A percentile compares a stretch with the other conserved stretches of the same genome.
These are phyloP conservation scores for Cyprinodon diabolis DNA, from an alignment of 2,797 vertebrate species.

Conservation along the genomic window DNA sequence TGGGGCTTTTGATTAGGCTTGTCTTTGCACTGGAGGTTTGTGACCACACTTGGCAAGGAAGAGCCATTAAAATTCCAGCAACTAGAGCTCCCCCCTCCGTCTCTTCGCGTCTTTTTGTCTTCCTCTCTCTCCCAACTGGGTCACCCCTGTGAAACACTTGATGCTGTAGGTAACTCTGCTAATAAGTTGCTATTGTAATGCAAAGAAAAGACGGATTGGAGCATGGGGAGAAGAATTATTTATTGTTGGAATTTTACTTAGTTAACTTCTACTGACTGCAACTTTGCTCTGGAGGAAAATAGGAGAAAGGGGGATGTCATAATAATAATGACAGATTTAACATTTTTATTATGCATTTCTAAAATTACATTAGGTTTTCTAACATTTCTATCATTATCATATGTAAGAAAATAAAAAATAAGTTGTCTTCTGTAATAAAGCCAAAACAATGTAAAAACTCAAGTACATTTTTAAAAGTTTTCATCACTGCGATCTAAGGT, in stretches of 20 bases:
- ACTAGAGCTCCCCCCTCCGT: conserved; percentile 53
- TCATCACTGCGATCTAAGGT: not conserved
- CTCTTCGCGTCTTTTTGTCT: conserved; percentile 50
- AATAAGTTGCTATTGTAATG: conserved; percentile 30
- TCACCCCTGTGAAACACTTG: conserved; percentile 44
- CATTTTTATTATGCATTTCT: not conserved
- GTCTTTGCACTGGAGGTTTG: conserved; percentile 55
- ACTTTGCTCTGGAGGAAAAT: not conserved
- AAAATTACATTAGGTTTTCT: too few species aligned
- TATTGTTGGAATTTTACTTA: conserved; percentile 1
- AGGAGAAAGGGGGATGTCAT: not conserved
- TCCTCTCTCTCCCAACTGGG: conserved; percentile 49
- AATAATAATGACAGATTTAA: not conserved
- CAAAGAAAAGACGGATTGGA: not conserved
- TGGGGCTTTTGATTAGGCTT: conserved; percentile 68
- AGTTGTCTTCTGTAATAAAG: not conserved
- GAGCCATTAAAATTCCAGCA: conserved; percentile 60
- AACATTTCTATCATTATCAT: not conserved
- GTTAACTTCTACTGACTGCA: not conserved
- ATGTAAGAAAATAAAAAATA: not conserved
- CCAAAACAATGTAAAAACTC: too few species aligned
- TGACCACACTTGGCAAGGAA: conserved; percentile 59
- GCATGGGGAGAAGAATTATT: not conserved
- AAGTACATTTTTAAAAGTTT: too few species aligned
- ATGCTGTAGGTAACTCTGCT: conserved; percentile 35